Percentiles rank a stretch among this genome's conserved stretches.
Evolutionary conservation across 1,140 invertebrate species (phyloP).

Genomic region (Archivesica marissinica): DNA sequence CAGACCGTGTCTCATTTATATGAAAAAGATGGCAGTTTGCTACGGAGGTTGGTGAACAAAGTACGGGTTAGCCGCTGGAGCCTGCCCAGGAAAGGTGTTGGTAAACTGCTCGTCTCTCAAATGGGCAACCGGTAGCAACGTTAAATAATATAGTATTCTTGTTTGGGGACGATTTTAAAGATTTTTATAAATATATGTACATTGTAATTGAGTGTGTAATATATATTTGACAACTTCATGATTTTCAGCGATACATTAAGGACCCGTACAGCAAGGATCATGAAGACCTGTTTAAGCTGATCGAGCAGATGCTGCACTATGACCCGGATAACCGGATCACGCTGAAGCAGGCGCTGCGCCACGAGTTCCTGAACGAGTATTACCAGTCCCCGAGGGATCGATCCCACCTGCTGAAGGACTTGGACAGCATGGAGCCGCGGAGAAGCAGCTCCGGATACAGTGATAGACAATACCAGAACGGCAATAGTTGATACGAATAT

Average conservation of each 20-base stretch:
- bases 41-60: no score
- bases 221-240: background rate
- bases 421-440: background rate
- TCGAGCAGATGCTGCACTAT: conserved; percentile 98
- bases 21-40: no score
- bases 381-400: conserved; percentile 53
- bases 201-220: background rate
- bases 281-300: conserved; percentile 96
- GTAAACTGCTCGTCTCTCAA: no score
- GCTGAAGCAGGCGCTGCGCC: conserved; percentile 93
- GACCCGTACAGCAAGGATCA: conserved; percentile 93
- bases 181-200: no score
- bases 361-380: conserved; percentile 92
- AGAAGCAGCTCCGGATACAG: background rate
- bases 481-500: conserved; percentile 27
- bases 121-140: no score
- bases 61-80: no score
- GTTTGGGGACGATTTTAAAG: background rate
- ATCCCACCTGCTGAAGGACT: conserved; percentile 38
- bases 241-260: conserved; percentile 94
- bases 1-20: no score
- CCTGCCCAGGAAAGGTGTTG: no score
- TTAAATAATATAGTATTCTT: background rate
- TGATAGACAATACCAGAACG: conserved; percentile 1
- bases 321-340: conserved; percentile 95